A percentile compares a stretch with the other conserved stretches of the same genome.
Evolutionary conservation across 2,888 invertebrate genomes (phyloP).

Genomic region (Drosophila planitibia): DNA sequence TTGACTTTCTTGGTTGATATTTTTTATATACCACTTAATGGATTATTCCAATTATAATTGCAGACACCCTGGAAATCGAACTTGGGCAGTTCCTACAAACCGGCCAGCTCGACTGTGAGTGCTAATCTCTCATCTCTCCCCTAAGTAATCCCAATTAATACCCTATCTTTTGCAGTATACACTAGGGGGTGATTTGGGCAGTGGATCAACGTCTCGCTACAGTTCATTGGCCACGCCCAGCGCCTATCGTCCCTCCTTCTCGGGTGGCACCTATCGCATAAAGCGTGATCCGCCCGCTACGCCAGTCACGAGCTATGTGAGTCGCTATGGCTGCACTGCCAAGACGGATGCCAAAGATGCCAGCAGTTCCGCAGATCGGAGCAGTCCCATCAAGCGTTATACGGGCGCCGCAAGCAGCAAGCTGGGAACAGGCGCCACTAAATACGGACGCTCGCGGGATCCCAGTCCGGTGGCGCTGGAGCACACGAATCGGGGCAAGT

Average conservation of each 20-base stretch:
- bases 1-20: background rate
- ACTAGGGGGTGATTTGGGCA: slow-evolving; percentile 81
- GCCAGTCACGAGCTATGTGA: slow-evolving; percentile 76
- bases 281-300: slow-evolving; percentile 82
- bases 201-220: slow-evolving; percentile 73
- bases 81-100: slow-evolving; percentile 82
- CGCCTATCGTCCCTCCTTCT: slow-evolving; percentile 85
- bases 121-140: accelerated
- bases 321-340: slow-evolving; percentile 74
- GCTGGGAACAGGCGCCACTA: slow-evolving; percentile 48
- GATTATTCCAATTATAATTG: slow-evolving; percentile 20
- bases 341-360: slow-evolving; percentile 62
- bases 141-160: accelerated
- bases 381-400: slow-evolving; percentile 77
- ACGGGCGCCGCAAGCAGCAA: slow-evolving; percentile 64
- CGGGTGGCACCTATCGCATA: slow-evolving; percentile 85
- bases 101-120: slow-evolving; percentile 81
- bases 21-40: background rate
- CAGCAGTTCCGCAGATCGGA: slow-evolving; percentile 66
- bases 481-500: slow-evolving; percentile 83
- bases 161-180: slow-evolving; percentile 73
- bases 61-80: slow-evolving; percentile 85
- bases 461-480: slow-evolving; percentile 83
- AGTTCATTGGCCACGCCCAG: slow-evolving; percentile 82
- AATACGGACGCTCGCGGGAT: slow-evolving; percentile 83